phyloP scores from a whole-genome alignment of 2,888 invertebrate species.

The Drosophila formosana region DNA sequence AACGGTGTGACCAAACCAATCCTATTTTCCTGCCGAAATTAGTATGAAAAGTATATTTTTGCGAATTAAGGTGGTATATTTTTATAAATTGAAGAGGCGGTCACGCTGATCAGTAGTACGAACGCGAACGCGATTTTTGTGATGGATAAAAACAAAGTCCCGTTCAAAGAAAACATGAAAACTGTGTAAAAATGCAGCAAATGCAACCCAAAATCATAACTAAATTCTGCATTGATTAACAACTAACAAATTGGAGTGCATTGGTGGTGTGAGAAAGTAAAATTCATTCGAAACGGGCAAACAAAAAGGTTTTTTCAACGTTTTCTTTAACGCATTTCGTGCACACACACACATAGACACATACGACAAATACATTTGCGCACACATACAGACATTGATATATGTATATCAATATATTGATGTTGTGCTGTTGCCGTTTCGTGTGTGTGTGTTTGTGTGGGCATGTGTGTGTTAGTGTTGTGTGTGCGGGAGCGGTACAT shows the following conservation, averaged over 20 bases:
- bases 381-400: conserved; percentile 72
- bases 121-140: conserved; percentile 66
- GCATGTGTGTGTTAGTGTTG: conserved; percentile 21
- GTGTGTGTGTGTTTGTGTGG: conserved; percentile 6
- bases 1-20: not conserved
- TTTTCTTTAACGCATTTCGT: conserved; percentile 78
- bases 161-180: conserved; percentile 62
- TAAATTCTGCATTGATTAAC: conserved; percentile 57
- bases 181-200: conserved; percentile 67
- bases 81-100: not conserved
- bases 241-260: conserved; percentile 60
- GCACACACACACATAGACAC: conserved; percentile 50
- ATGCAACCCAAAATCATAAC: conserved; percentile 50
- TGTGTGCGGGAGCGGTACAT: conserved; percentile 65
- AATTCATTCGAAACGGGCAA: conserved; percentile 58
- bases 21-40: not conserved
- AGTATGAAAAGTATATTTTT: not conserved
- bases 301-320: conserved; percentile 68
- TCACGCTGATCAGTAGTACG: conserved; percentile 46
- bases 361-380: conserved; percentile 37
- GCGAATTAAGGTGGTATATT: not conserved
- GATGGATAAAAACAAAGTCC: conserved; percentile 79
- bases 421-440: conserved; percentile 71
- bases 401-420: conserved; percentile 78
- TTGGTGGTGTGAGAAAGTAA: conserved; percentile 50